Evolutionary conservation across 2,113 vertebrate genomes (phyloP), one percentile per base, ranked within the genome.

Genomic region (Cavia porcellus): DNA sequence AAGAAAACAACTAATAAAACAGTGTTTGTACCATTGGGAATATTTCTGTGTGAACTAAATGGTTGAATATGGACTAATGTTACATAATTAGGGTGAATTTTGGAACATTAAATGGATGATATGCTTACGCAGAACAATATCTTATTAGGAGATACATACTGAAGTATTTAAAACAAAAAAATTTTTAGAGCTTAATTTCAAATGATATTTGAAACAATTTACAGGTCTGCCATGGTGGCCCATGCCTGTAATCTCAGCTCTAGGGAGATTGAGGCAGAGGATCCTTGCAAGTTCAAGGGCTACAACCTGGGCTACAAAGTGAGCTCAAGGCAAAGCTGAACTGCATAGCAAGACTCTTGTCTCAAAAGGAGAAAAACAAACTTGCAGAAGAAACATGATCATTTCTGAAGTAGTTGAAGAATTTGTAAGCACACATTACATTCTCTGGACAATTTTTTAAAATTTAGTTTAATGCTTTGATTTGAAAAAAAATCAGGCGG

Each of bases 71-170:
- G n/a, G n/a, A 82, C n/a, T 90, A 11, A 30, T 92, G 20, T 38
- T 72, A 42, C 38, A 52, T 79, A 94, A 92, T 92, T 89, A 89
- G 57, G 89, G 15, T 89, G 64, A 57, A 86, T 92, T 92, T 75
- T 86, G 59, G 66, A 14, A 5, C 64, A 86, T 95, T 74, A 82
- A 84, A 93, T 86, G 11, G 42, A 86, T 72, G 32, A 35, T 85
- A 88, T 35, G 55, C 32, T 61, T 84, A 81, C 89, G 45, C 35
- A 92, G 68, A 38, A 86, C 24, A 59, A 24, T 68, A n/a, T 79
- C 72, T 86, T 80, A 24, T 88, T 83, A 79, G 45, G 52, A 70
- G n/a, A 87, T 19, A 2, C 17, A 52, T 59, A 81, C 68, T 84
- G 10, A 95, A 91, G 61, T 75, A 90, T 81, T 84, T 95, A 80